Evolutionary conservation across 2,888 invertebrate species (phyloP).

Genomic region (Amaurobius ferox): DNA sequence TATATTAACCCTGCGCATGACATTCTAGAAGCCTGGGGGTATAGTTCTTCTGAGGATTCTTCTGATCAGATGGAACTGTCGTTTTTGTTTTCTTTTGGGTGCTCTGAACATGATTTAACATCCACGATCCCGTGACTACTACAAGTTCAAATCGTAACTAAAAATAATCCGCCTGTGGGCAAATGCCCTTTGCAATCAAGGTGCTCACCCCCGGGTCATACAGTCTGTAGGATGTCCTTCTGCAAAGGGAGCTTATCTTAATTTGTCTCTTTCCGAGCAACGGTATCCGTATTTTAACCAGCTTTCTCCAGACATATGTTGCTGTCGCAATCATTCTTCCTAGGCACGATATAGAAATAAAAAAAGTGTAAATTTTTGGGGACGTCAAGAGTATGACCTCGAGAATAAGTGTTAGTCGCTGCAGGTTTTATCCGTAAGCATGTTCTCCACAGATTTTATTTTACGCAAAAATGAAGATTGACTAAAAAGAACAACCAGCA

Average conservation of each 20-base stretch:
- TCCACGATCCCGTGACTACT: constrained; percentile 5
- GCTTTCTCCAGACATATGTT: constrained; percentile 26
- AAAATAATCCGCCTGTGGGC: constrained; percentile 25
- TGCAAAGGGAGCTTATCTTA: constrained; percentile 34
- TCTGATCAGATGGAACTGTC: too few relatives aligned
- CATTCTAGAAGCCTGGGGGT: too few relatives aligned
- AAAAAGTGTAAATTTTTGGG: constrained; percentile 50
- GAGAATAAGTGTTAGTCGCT: constrained; percentile 46
- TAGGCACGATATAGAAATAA: constrained; percentile 10
- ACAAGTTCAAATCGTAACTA: constrained; percentile 39
- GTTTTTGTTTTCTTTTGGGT: not conserved
- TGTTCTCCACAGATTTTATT: constrained; percentile 47
- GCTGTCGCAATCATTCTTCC: constrained; percentile 46
- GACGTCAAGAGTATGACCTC: constrained; percentile 58
- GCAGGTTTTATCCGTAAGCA: constrained; percentile 36
- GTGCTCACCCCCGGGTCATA: not conserved
- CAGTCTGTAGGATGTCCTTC: not conserved
- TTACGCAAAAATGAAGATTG: constrained; percentile 32
- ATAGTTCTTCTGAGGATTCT: too few relatives aligned
- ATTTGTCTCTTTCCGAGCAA: constrained; percentile 56
- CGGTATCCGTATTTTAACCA: constrained; percentile 48
- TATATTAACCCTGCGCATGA: too few relatives aligned
- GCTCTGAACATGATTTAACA: constrained; percentile 38
- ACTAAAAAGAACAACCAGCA: too few relatives aligned
- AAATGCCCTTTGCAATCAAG: constrained; percentile 16